A percentile compares a stretch with the other conserved stretches of the same genome.
Conservation (phyloP, 2,113 vertebrate species). For the Tiliqua scincoides region DNA sequence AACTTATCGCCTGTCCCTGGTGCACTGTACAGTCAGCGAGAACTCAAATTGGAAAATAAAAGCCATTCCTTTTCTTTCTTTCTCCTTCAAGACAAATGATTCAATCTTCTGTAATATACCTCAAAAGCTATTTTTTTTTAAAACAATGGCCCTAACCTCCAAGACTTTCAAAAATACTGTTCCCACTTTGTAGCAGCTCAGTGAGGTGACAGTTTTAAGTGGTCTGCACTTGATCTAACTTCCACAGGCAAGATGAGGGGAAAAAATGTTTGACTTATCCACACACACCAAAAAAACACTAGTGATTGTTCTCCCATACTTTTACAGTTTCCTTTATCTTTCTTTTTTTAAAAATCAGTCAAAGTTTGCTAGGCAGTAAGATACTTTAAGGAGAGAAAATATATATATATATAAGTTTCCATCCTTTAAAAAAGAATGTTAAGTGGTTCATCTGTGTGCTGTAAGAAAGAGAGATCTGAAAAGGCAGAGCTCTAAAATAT, state of each 20-base stretch:
- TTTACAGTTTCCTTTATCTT: background rate
- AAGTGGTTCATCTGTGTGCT: background rate
- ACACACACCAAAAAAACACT: background rate
- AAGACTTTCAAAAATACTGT: background rate
- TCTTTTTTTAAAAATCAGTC: background rate
- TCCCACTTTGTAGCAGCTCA: background rate
- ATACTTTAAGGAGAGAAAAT: background rate
- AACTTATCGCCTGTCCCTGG: background rate
- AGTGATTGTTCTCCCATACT: background rate
- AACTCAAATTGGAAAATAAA: background rate
- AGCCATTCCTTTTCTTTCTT: constrained; percentile 16
- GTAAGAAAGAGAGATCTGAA: background rate
- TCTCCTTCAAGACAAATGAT: constrained; percentile 1
- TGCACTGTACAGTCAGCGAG: constrained; percentile 32
- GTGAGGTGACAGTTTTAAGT: background rate
- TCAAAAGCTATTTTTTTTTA: constrained; percentile 17
- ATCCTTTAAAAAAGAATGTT: background rate
- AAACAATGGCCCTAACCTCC: background rate
- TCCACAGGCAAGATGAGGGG: constrained; percentile 19
- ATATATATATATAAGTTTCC: background rate
- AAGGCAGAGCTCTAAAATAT: background rate
- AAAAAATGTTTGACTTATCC: constrained; percentile 30
- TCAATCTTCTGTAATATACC: background rate
- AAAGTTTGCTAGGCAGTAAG: background rate
- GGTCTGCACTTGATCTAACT: background rate